These are phyloP conservation scores for Thaumatotibia leucotreta DNA, from an alignment of 1,140 invertebrate genomes.

Conservation along the genomic window DNA sequence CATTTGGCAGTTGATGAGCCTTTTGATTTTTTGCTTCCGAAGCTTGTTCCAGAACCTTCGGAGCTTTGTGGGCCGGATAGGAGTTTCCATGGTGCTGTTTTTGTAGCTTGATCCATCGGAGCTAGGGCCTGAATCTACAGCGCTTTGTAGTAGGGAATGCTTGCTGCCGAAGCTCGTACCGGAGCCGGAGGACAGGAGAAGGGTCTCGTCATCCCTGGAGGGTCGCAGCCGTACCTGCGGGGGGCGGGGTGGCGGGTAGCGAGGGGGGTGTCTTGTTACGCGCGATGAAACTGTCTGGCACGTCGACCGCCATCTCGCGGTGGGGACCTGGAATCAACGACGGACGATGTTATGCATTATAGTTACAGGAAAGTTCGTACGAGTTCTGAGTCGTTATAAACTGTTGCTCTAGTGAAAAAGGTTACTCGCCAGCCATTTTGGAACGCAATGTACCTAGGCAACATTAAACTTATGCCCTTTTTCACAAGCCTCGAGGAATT, in stretches of 20 bases:
- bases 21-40: conserved; percentile 77
- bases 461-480: no score
- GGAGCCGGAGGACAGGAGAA: conserved; percentile 55
- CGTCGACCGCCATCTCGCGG: conserved; percentile 98
- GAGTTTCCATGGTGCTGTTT: conserved; percentile 67
- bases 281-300: conserved; percentile 95
- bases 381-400: background rate
- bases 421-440: no score
- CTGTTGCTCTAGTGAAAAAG: no score
- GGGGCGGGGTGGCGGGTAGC: conserved; percentile 89
- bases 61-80: conserved; percentile 69
- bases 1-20: conserved; percentile 71
- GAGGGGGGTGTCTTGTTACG: conserved; percentile 93
- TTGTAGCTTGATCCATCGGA: conserved; percentile 42
- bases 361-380: no score
- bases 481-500: no score
- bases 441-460: no score
- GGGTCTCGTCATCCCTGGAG: conserved; percentile 63
- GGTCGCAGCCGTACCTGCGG: conserved; percentile 74
- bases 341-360: background rate
- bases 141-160: conserved; percentile 15
- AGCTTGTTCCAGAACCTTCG: conserved; percentile 72
- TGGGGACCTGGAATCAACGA: conserved; percentile 81
- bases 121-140: conserved; percentile 36
- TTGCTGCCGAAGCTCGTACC: conserved; percentile 48